Evolutionary conservation across 2,888 invertebrate genomes (phyloP), one percentile per base, ranked within the genome.

Genomic region (Phoenoteleia sp.): DNA sequence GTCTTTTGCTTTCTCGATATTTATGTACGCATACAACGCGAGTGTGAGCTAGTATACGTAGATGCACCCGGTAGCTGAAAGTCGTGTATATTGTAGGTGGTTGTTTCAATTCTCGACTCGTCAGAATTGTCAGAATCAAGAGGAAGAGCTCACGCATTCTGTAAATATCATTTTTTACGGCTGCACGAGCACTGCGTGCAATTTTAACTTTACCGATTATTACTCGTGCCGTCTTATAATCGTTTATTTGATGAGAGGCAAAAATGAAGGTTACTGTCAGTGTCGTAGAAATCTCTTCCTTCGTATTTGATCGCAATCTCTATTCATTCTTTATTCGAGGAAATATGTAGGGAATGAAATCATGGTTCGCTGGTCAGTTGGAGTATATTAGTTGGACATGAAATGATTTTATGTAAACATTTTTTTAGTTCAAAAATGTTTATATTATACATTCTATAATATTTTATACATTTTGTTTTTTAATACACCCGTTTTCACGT

Each of bases 31-130:
- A 47, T 54, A 60, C 54, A 54, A 56, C 39, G 27, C 42, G 39
- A 45, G 29, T 69, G 66, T 49, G 60, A 36, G 39, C 39, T 54
- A 13, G 21, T 69, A 23, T 49, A 54, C 58, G 23, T 66, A 54
- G 36, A 52, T 60, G 56, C 62, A 81, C 85, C 75, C 79, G 76
- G 86, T 81, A 85, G 81, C 79, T 81, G 85, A 80, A 84, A 84
- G 80, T 42, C 56, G 60, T 54, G 64, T 76, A 29, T 23, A 79
- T 72, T 60, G 77, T 83, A 83, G 87, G 80, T 83, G 83, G 76
- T 81, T 86, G 84, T 86, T 86, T 87, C 71, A 81, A 79, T 86
- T 80, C 81, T 81, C 83, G 72, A 27, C 81, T 75, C 83, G 79
- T 71, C 83, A 67, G 67, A 83, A 54, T 74, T 60, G 79, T 71